These are phyloP conservation scores for Varanus salvator DNA, from an alignment of 2,113 vertebrate species.

Conservation along the genomic window DNA sequence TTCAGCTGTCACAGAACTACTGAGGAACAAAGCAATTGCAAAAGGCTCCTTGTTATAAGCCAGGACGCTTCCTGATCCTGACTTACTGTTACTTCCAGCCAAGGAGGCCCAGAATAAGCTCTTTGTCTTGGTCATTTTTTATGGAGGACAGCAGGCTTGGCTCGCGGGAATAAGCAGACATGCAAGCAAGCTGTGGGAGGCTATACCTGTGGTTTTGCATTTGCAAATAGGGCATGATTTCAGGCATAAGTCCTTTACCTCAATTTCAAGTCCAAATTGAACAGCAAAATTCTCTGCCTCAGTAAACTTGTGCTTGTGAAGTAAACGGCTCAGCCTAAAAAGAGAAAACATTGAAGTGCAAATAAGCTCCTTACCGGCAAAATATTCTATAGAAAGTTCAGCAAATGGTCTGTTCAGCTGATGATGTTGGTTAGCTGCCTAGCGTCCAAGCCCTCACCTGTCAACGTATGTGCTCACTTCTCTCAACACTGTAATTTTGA, in stretches of 20 bases:
- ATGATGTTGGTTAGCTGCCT: background rate
- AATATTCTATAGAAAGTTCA: background rate
- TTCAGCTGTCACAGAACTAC: background rate
- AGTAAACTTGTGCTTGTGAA: slow-evolving; percentile 94
- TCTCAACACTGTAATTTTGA: background rate
- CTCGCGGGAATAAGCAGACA: background rate
- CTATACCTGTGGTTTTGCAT: background rate
- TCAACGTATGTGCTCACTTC: background rate
- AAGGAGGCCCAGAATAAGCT: no score
- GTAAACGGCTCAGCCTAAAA: slow-evolving; percentile 89
- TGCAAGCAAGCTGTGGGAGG: background rate
- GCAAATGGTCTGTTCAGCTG: background rate
- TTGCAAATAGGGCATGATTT: background rate
- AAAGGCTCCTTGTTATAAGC: background rate
- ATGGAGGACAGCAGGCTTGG: no score
- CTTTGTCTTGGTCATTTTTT: no score
- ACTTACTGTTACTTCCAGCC: no score
- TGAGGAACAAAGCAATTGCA: background rate
- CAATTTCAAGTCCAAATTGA: slow-evolving; percentile 92
- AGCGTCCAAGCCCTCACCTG: no score
- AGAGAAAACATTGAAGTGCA: background rate
- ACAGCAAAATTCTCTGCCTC: slow-evolving; percentile 96
- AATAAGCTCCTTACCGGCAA: background rate
- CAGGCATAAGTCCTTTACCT: slow-evolving; percentile 74
- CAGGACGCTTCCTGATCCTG: no score